Base-by-base conservation (phyloP, 2,113 vertebrate genomes). In the Nyctereutes procyonoides region DNA sequence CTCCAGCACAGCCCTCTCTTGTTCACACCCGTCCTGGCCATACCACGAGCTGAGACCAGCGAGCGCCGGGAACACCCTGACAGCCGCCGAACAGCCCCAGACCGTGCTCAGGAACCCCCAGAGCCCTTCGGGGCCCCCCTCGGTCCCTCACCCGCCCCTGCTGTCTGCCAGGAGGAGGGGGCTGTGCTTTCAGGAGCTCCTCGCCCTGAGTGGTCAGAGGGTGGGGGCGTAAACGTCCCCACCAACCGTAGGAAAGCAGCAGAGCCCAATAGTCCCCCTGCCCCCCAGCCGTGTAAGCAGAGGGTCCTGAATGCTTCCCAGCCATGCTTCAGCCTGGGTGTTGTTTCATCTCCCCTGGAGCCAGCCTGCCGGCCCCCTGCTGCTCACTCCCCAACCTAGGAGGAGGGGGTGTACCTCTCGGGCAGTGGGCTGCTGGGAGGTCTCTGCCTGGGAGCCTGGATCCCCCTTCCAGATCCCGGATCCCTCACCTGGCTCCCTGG, bases 241-340 rank as follows among this genome's bases (percentile, higher is more conserved):
- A 24, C 43, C 15, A 26, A 1, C 13, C 0, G 0, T 5, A 19
- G 53, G 79, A 35, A 8, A 6, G 62, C 32, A 15, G 3, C 5
- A 19, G 55, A 74, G 63, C n/a, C 22, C 56, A 3, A 11, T 20
- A 8, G 17, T n/a, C 48, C 11, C 76, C 55, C 43, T 43, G 43
- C 43, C 43, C 43, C 43, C 43, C 43, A 43, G 43, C 43, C 43
- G 43, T 38, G 12, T 15, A 43, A 2, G 38, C 32, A 1, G 4
- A 38, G 43, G n/a, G 8, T 2, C 48, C 82, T 0, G 5, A 85
- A 5, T 14, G 28, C 30, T n/a, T 48, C 62, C 63, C 56, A 48
- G 0, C 3, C 19, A 11, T 4, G 56, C 81, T 74, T 58, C 55
- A 11, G 73, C 56, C 62, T 10, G 5, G 63, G 43, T 15, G 3